A percentile compares a stretch with the other conserved stretches of the same genome.
Conservation (phyloP, 2,888 invertebrate species). For the Enchytraeus crypticus region DNA sequence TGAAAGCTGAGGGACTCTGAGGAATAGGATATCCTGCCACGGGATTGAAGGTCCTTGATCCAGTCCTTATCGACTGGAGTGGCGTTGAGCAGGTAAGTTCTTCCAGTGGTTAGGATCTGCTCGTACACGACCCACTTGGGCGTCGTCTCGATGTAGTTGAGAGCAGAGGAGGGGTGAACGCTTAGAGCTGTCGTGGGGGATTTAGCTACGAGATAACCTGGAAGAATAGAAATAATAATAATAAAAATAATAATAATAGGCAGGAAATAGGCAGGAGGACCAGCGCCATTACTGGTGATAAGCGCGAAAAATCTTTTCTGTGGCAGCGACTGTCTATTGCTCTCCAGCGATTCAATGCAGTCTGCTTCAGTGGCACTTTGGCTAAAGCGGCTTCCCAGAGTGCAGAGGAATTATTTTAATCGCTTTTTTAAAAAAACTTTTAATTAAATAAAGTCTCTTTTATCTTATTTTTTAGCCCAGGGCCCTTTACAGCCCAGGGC, state of each 20-base stretch:
- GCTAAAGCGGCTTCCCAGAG: no score
- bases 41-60: slow-evolving; percentile 17
- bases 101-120: slow-evolving; percentile 33
- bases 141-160: slow-evolving; percentile 27
- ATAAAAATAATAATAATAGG: neutral
- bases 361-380: no score
- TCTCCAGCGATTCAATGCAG: no score
- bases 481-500: no score
- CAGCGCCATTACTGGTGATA: no score
- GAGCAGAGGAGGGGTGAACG: slow-evolving; percentile 37
- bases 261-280: no score
- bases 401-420: no score
- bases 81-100: slow-evolving; percentile 34
- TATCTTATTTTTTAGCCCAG: no score
- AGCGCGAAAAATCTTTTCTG: no score
- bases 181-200: neutral
- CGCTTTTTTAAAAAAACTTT: no score
- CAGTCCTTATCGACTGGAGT: slow-evolving; percentile 32
- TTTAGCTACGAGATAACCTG: slow-evolving; percentile 27
- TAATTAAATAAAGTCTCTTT: no score
- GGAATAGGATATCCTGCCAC: neutral
- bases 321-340: no score
- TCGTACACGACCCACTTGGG: slow-evolving; percentile 38
- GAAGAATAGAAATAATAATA: neutral
- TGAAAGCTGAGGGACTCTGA: neutral